Conservation (phyloP, 2,113 vertebrate species). For the Ranitomeya variabilis region DNA sequence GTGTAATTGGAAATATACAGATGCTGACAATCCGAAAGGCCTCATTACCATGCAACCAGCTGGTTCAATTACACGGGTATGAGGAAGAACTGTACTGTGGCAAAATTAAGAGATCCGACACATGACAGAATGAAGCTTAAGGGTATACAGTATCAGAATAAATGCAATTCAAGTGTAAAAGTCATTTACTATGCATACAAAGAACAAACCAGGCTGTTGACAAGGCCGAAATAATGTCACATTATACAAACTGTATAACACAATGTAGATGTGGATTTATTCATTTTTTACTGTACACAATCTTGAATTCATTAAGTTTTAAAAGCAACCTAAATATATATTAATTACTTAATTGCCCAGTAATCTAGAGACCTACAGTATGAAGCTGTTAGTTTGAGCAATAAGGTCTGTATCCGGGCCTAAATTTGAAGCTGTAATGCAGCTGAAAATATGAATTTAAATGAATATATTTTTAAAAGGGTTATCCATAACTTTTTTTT, state of each 20-base stretch:
- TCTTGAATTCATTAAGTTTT: neutral
- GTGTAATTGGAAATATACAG: slow-evolving; percentile 62
- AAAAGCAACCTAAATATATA: neutral
- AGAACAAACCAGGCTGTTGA: neutral
- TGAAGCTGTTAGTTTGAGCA: too few relatives aligned
- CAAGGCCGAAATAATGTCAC: neutral
- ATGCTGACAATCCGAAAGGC: slow-evolving; percentile 61
- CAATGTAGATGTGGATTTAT: neutral
- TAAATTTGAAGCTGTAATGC: too few relatives aligned
- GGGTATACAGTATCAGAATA: slow-evolving; percentile 12
- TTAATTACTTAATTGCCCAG: too few relatives aligned
- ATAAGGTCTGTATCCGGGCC: too few relatives aligned
- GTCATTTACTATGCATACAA: neutral
- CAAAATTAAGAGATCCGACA: slow-evolving; percentile 56
- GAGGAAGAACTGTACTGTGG: slow-evolving; percentile 47
- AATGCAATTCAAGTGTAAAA: slow-evolving; percentile 11
- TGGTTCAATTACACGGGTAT: slow-evolving; percentile 58
- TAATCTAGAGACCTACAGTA: too few relatives aligned
- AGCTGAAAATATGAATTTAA: too few relatives aligned
- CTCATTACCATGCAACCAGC: slow-evolving; percentile 62
- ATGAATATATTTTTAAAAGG: too few relatives aligned
- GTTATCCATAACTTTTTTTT: too few relatives aligned
- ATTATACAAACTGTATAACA: neutral
- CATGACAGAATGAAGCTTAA: slow-evolving; percentile 52
- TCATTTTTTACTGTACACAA: neutral